Percentiles rank a stretch among this genome's conserved stretches.
These are phyloP conservation scores for Tetrapedia diversipes DNA, from an alignment of 2,888 invertebrate species.

Conservation along the genomic window DNA sequence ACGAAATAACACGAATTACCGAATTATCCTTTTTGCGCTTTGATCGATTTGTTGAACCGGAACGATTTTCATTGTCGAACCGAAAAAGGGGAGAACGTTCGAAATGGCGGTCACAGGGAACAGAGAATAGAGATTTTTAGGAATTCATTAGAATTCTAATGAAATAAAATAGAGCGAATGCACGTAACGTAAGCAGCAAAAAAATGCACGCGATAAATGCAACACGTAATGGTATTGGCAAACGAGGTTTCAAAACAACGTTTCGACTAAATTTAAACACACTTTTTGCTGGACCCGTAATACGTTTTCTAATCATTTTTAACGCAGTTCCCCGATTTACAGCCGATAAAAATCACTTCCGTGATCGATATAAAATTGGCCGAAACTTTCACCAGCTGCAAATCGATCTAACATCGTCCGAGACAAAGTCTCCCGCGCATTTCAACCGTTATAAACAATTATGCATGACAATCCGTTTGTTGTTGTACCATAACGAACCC, in stretches of 20 bases:
- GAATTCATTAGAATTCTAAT: too few species aligned
- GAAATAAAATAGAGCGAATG: too few species aligned
- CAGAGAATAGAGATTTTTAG: too few species aligned
- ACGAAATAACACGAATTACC: too few species aligned
- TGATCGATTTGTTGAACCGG: too few species aligned
- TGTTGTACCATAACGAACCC: background rate
- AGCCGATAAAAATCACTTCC: constrained; percentile 23
- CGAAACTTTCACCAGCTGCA: constrained; percentile 18
- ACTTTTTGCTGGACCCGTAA: background rate
- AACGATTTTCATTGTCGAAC: too few species aligned
- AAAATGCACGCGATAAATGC: background rate
- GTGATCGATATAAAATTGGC: constrained; percentile 15
- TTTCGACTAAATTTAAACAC: background rate
- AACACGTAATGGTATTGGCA: background rate
- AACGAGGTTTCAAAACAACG: background rate
- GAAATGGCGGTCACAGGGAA: too few species aligned
- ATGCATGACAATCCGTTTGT: background rate
- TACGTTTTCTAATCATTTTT: constrained; percentile 9
- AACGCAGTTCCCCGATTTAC: background rate
- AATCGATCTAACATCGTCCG: background rate
- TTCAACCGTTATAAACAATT: constrained; percentile 23
- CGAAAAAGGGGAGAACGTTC: too few species aligned
- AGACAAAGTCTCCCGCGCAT: constrained; percentile 11
- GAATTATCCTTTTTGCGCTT: too few species aligned
- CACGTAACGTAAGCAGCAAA: too few species aligned